Evolutionary conservation across 1,140 invertebrate genomes (phyloP).

Genomic region (Pseudachorutes palmiensis): DNA sequence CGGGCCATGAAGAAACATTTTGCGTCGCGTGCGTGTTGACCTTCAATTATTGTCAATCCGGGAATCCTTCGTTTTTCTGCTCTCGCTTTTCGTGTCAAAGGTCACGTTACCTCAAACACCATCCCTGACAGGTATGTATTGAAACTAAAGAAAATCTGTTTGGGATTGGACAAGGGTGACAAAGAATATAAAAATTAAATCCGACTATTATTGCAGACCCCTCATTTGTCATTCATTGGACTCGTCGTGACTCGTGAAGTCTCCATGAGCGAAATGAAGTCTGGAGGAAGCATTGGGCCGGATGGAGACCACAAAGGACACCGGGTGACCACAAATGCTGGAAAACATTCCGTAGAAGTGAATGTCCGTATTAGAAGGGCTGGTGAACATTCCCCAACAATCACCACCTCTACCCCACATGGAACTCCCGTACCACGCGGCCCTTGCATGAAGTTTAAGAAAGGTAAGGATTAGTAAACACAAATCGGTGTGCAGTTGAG

Average conservation of each 20-base stretch:
- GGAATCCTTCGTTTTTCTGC: too few relatives aligned
- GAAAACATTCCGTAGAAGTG: conserved; percentile 3
- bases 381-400: neutral
- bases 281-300: neutral
- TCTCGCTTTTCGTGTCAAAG: too few relatives aligned
- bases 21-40: too few relatives aligned
- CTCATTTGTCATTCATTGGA: too few relatives aligned
- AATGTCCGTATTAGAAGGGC: neutral
- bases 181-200: neutral
- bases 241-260: neutral
- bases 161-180: too few relatives aligned
- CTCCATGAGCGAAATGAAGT: neutral
- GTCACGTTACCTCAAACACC: too few relatives aligned
- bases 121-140: too few relatives aligned
- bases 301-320: neutral
- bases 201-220: too few relatives aligned
- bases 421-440: neutral
- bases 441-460: neutral
- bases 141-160: too few relatives aligned
- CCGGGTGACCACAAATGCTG: neutral
- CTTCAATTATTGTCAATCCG: too few relatives aligned
- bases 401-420: neutral
- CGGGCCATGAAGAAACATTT: too few relatives aligned
- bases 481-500: neutral
- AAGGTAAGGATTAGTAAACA: neutral